Conservation (phyloP, 2,797 vertebrate genomes). For the Lacerta bilineata region DNA sequence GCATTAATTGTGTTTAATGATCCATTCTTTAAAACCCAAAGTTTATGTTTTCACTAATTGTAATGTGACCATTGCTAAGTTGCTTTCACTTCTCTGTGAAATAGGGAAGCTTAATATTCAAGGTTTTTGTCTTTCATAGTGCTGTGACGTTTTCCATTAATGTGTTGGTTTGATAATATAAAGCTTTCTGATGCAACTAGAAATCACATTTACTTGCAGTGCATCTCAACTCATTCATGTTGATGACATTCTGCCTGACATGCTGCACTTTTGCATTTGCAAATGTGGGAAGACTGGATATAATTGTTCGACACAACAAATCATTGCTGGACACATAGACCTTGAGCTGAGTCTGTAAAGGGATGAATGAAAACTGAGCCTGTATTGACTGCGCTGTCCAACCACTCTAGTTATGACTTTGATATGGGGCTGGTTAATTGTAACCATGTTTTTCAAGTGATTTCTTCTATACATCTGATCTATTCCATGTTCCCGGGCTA, state of each 20-base stretch:
- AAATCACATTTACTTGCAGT: background rate
- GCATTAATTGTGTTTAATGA: constrained; percentile 69
- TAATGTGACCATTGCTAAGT: constrained; percentile 40
- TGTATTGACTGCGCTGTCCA: background rate
- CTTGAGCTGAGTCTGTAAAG: background rate
- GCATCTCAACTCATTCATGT: background rate
- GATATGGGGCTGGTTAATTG: too few species aligned
- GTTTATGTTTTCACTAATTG: constrained; percentile 51
- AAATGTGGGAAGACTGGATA: too few species aligned
- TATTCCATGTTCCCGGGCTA: background rate
- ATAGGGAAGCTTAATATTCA: constrained; percentile 31
- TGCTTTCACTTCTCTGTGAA: constrained; percentile 38
- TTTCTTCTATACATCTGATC: background rate
- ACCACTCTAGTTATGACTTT: too few species aligned
- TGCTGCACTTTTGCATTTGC: background rate
- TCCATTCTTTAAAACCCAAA: constrained; percentile 34
- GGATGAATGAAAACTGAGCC: background rate
- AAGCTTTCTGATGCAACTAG: background rate
- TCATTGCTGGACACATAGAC: background rate
- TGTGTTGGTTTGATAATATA: constrained; percentile 10
- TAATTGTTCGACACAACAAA: background rate
- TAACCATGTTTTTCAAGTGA: too few species aligned
- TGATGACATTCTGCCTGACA: background rate
- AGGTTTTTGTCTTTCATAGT: constrained; percentile 33
- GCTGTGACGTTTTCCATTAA: constrained; percentile 35